Conservation (phyloP, 2,888 invertebrate genomes). For the Bellardia bayeri region DNA sequence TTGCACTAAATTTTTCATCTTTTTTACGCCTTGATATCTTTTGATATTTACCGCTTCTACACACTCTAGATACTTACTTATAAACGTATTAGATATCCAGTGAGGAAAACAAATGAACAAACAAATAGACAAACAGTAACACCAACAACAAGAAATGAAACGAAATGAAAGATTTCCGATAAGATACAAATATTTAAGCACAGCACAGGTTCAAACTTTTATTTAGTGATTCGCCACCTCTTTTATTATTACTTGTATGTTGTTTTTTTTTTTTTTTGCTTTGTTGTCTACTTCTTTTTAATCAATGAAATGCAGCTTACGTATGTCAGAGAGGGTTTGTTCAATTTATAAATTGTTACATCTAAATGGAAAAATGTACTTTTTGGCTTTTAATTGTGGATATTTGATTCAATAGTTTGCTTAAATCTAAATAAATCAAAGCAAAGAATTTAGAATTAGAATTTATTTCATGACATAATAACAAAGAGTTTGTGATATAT, state of each 20-base stretch:
- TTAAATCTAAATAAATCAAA: too few species aligned
- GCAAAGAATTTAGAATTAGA: too few species aligned
- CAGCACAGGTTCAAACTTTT: conserved; percentile 66
- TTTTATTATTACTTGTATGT: neutral
- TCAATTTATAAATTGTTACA: too few species aligned
- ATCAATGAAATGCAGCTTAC: neutral
- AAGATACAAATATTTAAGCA: conserved; percentile 55
- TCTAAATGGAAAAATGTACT: too few species aligned
- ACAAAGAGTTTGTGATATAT: too few species aligned
- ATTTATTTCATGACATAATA: too few species aligned
- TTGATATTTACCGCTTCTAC: conserved; percentile 67
- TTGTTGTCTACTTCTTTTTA: neutral
- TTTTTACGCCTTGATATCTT: conserved; percentile 69
- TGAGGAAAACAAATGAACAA: conserved; percentile 39
- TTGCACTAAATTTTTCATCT: conserved; percentile 67
- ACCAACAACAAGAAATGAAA: conserved; percentile 42
- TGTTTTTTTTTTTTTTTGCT: conserved; percentile 1
- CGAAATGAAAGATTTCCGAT: conserved; percentile 64
- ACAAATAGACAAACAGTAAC: conserved; percentile 37
- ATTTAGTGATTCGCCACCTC: conserved; percentile 54
- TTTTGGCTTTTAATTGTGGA: too few species aligned
- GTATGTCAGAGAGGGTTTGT: too few species aligned
- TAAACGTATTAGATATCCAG: conserved; percentile 17
- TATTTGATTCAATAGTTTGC: too few species aligned
- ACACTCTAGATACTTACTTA: too few species aligned